A percentile compares a stretch with the other conserved stretches of the same genome.
phyloP scores from a whole-genome alignment of 2,888 invertebrate genomes.

The Phragmatobia fuliginosa region DNA sequence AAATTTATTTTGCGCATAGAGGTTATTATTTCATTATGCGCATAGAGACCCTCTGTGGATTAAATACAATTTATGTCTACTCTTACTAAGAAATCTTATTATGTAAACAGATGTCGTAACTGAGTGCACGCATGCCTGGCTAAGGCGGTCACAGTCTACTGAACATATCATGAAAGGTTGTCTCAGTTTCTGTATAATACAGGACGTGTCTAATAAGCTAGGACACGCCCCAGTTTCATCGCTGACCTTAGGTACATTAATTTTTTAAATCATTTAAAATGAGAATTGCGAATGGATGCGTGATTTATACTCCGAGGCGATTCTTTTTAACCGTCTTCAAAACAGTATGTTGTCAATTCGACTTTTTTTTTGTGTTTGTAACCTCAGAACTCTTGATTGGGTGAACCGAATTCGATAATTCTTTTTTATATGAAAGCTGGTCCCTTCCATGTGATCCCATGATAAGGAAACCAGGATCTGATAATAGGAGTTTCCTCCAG shows the following conservation, averaged over 20 bases:
- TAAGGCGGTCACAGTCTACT: slow-evolving; percentile 13
- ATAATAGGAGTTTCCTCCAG: too few relatives aligned
- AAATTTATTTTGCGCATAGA: not conserved
- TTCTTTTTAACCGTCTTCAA: too few relatives aligned
- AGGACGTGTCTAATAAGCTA: slow-evolving; percentile 37
- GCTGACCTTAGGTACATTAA: slow-evolving; percentile 26
- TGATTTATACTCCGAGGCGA: too few relatives aligned
- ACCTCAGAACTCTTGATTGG: too few relatives aligned
- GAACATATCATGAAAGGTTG: slow-evolving; percentile 14
- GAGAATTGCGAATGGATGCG: slow-evolving; percentile 24
- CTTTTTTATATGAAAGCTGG: too few relatives aligned
- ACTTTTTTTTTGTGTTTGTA: too few relatives aligned
- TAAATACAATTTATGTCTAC: slow-evolving; percentile 17
- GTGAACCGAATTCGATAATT: too few relatives aligned
- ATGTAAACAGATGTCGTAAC: slow-evolving; percentile 36
- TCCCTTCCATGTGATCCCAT: too few relatives aligned
- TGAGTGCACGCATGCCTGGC: slow-evolving; percentile 35
- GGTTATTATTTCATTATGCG: not conserved
- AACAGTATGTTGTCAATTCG: too few relatives aligned
- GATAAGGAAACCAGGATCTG: too few relatives aligned
- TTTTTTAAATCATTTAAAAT: slow-evolving; percentile 42
- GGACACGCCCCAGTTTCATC: slow-evolving; percentile 34
- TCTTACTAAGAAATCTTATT: slow-evolving; percentile 39
- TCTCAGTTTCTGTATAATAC: slow-evolving; percentile 28
- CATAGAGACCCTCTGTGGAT: not conserved